phyloP scores from a whole-genome alignment of 1,140 invertebrate genomes.

The Musca vetustissima region DNA sequence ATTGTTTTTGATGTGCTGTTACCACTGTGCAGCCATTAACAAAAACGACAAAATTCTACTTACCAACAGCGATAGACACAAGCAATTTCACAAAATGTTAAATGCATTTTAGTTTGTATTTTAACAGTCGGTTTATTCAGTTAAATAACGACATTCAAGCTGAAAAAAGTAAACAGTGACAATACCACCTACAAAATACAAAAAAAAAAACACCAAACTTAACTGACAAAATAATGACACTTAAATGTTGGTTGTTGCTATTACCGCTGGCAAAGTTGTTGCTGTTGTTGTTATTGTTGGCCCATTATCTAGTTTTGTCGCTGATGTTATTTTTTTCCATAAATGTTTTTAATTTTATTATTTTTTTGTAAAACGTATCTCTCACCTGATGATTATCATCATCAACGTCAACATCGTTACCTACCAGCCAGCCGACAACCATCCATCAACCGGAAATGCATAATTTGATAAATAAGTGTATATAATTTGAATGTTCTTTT shows the following conservation, averaged over 20 bases:
- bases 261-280: no score
- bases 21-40: no score
- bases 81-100: constrained; percentile 10
- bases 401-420: constrained; percentile 9
- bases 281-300: no score
- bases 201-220: background rate
- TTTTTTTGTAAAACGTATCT: background rate
- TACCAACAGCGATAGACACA: no score
- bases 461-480: constrained; percentile 16
- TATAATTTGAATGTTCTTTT: no score
- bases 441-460: constrained; percentile 13
- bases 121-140: constrained; percentile 23
- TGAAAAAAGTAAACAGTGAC: no score
- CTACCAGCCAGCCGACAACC: background rate
- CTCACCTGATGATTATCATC: background rate
- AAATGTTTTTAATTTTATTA: background rate
- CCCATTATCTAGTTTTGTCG: no score
- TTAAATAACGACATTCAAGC: constrained; percentile 5
- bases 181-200: background rate
- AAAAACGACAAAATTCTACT: no score
- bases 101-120: constrained; percentile 24
- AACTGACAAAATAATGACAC: constrained; percentile 20
- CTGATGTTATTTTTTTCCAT: no score
- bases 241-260: constrained; percentile 19
- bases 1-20: no score